phyloP scores from a whole-genome alignment of 2,797 vertebrate genomes.

The Delichon dasypus region DNA sequence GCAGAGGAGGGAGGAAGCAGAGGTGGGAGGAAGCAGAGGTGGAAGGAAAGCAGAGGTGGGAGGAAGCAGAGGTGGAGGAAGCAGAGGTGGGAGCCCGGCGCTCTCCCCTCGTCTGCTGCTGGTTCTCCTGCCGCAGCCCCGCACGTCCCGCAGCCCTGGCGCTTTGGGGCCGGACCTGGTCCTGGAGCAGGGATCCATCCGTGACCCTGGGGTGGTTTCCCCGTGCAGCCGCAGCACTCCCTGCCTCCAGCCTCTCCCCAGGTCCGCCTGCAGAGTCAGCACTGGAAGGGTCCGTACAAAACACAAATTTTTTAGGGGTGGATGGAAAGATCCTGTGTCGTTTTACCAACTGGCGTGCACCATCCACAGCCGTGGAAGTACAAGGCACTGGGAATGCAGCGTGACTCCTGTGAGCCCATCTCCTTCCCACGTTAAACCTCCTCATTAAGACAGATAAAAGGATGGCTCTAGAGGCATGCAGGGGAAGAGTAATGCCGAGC shows the following conservation, averaged over 20 bases:
- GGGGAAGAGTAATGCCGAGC: background rate
- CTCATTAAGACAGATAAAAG: background rate
- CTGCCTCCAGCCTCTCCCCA: background rate
- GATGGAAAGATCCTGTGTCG: background rate
- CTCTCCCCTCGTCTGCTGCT: background rate
- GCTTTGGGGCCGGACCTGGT: fast-evolving
- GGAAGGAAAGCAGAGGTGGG: background rate
- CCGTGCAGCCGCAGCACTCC: fast-evolving
- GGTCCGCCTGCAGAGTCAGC: fast-evolving
- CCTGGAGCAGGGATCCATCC: fast-evolving
- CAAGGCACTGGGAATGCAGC: background rate
- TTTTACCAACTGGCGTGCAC: background rate
- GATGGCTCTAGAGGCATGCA: background rate
- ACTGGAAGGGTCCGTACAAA: background rate
- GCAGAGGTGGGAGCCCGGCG: background rate
- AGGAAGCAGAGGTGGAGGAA: conserved; percentile 24
- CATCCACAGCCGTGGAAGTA: background rate
- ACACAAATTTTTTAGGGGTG: background rate
- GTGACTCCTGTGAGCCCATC: background rate
- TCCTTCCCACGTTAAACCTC: background rate
- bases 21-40: too few relatives aligned
- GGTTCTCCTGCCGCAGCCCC: fast-evolving
- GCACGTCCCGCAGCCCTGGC: fast-evolving
- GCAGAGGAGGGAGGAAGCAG: too few relatives aligned
- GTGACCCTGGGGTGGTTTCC: fast-evolving